A percentile compares a stretch with the other conserved stretches of the same genome.
phyloP scores from a whole-genome alignment of 2,113 vertebrate species.

The Regulus satrapa region DNA sequence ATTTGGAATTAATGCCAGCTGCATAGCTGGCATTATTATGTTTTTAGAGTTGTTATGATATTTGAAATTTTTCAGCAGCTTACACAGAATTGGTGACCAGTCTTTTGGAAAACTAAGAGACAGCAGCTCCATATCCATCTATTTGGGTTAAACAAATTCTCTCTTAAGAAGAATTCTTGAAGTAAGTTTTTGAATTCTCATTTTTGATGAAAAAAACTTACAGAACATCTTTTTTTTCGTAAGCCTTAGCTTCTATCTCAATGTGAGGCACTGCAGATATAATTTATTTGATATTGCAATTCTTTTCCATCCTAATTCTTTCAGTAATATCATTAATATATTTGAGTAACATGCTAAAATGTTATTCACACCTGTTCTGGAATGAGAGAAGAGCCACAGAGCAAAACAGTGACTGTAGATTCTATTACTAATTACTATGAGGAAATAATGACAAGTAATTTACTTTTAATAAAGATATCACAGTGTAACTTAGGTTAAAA shows the following conservation, averaged over 20 bases:
- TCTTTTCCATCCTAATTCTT: background rate
- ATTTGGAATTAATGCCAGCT: background rate
- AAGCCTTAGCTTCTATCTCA: background rate
- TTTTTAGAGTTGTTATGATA: background rate
- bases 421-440: background rate
- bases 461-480: background rate
- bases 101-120: background rate
- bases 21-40: background rate
- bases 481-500: background rate
- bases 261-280: accelerated
- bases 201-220: background rate
- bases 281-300: background rate
- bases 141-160: background rate
- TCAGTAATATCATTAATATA: background rate
- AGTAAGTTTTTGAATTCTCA: background rate
- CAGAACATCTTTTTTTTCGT: background rate
- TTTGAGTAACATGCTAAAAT: background rate
- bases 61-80: background rate
- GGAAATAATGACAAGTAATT: background rate
- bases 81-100: background rate
- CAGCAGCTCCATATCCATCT: background rate
- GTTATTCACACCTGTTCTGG: background rate
- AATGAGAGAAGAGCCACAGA: background rate
- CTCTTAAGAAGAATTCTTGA: background rate
- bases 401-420: background rate